Percentiles rank a stretch among this genome's conserved stretches.
Conservation (phyloP, 1,140 invertebrate genomes). For the Pseudomyrmex sp. region DNA sequence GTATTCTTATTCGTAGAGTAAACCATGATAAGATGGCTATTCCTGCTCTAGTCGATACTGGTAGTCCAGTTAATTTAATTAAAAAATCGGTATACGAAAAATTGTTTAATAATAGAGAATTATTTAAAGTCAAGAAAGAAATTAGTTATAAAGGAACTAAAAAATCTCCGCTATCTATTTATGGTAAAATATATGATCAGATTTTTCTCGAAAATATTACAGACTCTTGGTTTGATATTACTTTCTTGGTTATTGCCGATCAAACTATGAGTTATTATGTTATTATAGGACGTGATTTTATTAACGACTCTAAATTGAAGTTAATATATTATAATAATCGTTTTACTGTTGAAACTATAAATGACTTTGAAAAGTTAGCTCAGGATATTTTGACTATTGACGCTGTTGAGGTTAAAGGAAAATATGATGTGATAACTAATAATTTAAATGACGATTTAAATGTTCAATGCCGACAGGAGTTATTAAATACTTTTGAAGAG, state of each 20-base stretch:
- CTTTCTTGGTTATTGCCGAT: background rate
- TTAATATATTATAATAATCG: background rate
- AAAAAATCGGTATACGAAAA: background rate
- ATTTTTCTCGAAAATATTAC: background rate
- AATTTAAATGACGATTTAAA: background rate
- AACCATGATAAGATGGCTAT: background rate
- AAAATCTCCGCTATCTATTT: background rate
- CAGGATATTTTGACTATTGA: background rate
- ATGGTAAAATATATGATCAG: conserved; percentile 17
- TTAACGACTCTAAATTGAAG: background rate
- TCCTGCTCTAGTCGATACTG: background rate
- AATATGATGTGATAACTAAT: background rate
- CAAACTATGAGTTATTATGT: background rate
- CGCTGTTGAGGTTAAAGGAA: background rate
- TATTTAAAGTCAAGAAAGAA: background rate
- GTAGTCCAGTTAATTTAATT: conserved; percentile 23
- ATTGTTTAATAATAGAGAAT: background rate
- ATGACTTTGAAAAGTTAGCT: background rate
- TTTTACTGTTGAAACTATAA: background rate
- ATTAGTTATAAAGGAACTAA: conserved; percentile 22
- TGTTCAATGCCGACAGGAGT: background rate
- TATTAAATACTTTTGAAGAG: background rate
- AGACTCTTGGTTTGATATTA: background rate
- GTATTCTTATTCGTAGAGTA: too few species aligned
- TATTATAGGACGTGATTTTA: background rate